Conservation (phyloP, 2,113 vertebrate species). For the Salvelinus alpinus region DNA sequence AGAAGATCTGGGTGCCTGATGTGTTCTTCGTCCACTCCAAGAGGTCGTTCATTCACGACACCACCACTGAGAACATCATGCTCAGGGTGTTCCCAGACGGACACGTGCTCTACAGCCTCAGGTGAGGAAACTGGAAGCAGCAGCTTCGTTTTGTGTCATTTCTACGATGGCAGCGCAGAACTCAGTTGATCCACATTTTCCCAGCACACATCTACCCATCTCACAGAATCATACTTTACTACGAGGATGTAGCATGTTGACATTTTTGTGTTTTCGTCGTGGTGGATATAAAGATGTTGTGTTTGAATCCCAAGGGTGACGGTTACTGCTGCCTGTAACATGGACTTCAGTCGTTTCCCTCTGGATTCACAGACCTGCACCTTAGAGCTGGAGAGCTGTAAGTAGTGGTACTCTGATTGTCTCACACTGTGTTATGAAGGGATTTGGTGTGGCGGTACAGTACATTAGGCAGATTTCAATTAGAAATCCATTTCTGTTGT, state of each 20-base stretch:
- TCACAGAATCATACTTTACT: not conserved
- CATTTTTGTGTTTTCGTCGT: not conserved
- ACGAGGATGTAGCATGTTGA: not conserved
- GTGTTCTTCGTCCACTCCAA: constrained; percentile 98
- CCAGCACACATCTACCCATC: not conserved
- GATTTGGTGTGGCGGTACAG: not conserved
- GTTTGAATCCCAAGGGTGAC: constrained; percentile 80
- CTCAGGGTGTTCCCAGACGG: constrained; percentile 91
- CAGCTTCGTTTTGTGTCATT: not conserved
- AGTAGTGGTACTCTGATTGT: constrained; percentile 47
- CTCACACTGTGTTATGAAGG: too few relatives aligned
- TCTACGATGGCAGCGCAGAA: not conserved
- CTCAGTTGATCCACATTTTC: not conserved
- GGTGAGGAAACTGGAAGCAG: constrained; percentile 68
- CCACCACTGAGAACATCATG: constrained; percentile 96
- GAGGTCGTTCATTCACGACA: constrained; percentile 91
- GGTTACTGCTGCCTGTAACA: constrained; percentile 95
- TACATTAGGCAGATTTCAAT: not conserved
- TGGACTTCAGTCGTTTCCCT: constrained; percentile 97
- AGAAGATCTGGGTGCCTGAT: constrained; percentile 96
- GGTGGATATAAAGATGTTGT: not conserved
- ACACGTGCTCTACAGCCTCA: constrained; percentile 93
- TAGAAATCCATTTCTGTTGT: constrained; percentile 7
- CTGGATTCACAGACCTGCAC: constrained; percentile 94
- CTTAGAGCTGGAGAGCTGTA: constrained; percentile 95